Evolutionary conservation across 2,113 vertebrate genomes (phyloP), one percentile per base, ranked within the genome.

Genomic region (Pristiophorus japonicus): DNA sequence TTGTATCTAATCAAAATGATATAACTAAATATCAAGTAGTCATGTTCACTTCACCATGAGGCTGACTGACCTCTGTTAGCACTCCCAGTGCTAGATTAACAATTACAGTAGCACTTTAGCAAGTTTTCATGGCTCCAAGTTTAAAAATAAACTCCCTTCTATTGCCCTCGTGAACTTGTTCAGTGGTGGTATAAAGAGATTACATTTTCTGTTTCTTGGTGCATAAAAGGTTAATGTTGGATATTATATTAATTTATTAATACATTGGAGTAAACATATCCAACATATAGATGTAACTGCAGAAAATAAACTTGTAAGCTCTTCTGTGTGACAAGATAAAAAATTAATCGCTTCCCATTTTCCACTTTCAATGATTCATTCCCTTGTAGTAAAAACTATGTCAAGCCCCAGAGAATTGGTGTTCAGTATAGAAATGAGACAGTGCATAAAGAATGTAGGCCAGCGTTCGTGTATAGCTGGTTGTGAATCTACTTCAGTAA

Each of bases 261-360:
- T 27, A 34, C 27, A 92, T 51, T 67, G 24, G 65, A 94, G 65
- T n/a, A 73, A 70, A 47, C 4, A 1, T 70, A 70, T 16, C 93
- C 14, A 70, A 30, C 66, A 70, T 70, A 51, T 66, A 67, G 45
- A 51, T 94, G 45, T 47, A 94, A 67, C 65, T 34, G 27, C 93
- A 94, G 93, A 94, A 94, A 70, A 70, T 47, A 94, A 70, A 94
- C 93, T 51, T 51, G 66, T 51, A 94, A 12, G 42, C 66, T 94
- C 12, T 67, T 70, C 38, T 51, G 93, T 45, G 93, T 73, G 93
- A 94, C 93, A 94, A 94, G 38, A 67, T 94, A 73, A 94, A 94
- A 94, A 94, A 94, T 47, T 94, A 94, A 94, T 94, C 30, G 93
- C 63, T 94, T 94, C 45, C 93, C 45, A 70, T 94, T 94, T 94